Evolutionary conservation across 2,113 vertebrate genomes (phyloP), one percentile per base, ranked within the genome.

Genomic region (Solea solea): DNA sequence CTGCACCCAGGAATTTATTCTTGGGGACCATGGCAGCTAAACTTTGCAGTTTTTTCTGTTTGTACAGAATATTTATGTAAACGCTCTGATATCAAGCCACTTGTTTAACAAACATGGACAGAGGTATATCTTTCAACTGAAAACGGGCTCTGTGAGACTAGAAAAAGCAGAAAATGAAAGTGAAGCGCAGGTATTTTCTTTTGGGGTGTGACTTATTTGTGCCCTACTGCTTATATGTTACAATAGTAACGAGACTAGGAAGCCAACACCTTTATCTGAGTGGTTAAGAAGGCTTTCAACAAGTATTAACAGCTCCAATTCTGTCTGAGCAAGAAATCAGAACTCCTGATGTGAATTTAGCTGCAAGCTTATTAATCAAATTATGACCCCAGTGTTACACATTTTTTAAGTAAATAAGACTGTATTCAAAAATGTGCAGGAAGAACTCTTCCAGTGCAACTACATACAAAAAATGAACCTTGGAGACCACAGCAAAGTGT

Each of bases 141-240:
- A 21, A 21, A 21, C 21, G 21, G 21, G 21, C 21, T 21, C 21
- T 21, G 21, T 21, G 21, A 1, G 63, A 34, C n/a, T n/a, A n/a
- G n/a, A 67, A 8, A 58, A 61, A 8, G 11, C 54, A 74, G 8
- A 2, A 69, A 63, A n/a, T 41, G 16, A 74, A 45, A 72, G 46
- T 40, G 52, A 83, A 66, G 9, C 14, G 6, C 21, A 64, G 34
- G 63, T 64, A 78, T 81, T 64, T 83, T 66, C 11, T 62, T 80
- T 46, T 54, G 9, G 80, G 85, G 86, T 68, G 85, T 83, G 86
- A 51, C 71, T 70, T 62, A n/a, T 6, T 60, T 55, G 9, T 77
- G 66, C 83, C 82, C 74, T 74, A 0, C 6, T 56, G 76, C 62
- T 69, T 14, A 34, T 80, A 63, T 42, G 63, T 59, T 40, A 46